Evolutionary conservation across 53 echinoderm and acorn worm genomes (phyloP), one percentile per base, ranked within the genome.

Genomic region (Holothuria scabra): DNA sequence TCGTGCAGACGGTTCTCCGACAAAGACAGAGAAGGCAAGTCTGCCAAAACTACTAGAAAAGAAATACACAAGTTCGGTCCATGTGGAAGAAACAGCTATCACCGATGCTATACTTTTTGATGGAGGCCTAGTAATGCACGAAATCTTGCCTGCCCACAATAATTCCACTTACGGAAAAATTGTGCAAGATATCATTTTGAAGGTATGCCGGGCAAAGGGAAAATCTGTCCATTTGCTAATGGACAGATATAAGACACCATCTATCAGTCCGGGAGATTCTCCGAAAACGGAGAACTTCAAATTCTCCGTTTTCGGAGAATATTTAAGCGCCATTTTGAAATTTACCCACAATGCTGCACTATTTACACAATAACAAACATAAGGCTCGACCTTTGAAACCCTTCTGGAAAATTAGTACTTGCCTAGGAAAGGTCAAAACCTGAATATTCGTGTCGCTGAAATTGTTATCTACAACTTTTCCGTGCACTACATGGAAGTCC

Each of bases 51-150:
- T 83, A 46, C 66, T 82, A 31, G 83, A 83, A 83, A 26, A 25
- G 29, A 66, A 84, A 55, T 30, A 29, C 8, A 49, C 68, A 46
- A 56, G 52, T 20, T 62, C 62, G 19, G 41, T 28, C 28, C 65
- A 83, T 2, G 57, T 48, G 22, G 56, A 61, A 20, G 46, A 65
- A 26, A 25, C 48, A 48, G 32, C 18, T 21, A n/a, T 58, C n/a
- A 46, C 28, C 9, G 66, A 89, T 78, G 85, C 85, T 21, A 89
- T 80, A 14, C 79, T 89, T 0, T 85, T 85, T 66, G 89, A 89
- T 85, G 89, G 89, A 8, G 89, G 89, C 30, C 79, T 85, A 46
- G 65, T 80, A 21, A 18, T 89, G 1, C 89, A 89, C 85, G 89
- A 89, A 29, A 41, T 89, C 35, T 65, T 89, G 66, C 76, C 85